Evolutionary conservation across 1,140 invertebrate genomes (phyloP).

Genomic region (Mizuhopecten yessoensis): DNA sequence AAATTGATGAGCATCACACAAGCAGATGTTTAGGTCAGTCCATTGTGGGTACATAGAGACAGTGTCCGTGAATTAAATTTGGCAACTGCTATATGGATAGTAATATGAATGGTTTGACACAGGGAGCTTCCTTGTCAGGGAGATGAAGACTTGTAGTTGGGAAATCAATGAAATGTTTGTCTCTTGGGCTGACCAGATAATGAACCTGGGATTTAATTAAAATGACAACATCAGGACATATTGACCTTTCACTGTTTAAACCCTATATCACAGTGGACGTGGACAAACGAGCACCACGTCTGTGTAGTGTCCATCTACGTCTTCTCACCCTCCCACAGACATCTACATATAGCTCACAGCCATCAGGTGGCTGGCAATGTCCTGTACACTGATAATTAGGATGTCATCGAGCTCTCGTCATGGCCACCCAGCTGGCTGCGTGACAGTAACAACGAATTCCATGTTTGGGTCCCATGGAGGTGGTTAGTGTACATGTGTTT

Average conservation of each 20-base stretch:
- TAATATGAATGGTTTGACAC: background rate
- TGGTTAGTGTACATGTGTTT: background rate
- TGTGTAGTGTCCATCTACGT: background rate
- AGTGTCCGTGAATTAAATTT: background rate
- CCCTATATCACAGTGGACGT: background rate
- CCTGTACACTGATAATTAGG: background rate
- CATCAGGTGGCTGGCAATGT: background rate
- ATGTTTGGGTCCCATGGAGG: background rate
- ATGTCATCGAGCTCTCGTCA: background rate
- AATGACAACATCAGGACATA: constrained; percentile 23
- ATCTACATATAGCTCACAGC: background rate
- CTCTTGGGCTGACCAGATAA: background rate
- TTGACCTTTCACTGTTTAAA: background rate
- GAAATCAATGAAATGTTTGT: constrained; percentile 20
- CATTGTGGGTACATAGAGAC: background rate
- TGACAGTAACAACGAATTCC: no score
- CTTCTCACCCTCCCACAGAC: background rate
- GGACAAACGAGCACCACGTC: background rate
- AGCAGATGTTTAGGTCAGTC: background rate
- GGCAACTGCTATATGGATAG: background rate
- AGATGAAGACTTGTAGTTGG: background rate
- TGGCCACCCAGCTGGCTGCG: no score
- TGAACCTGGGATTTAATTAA: constrained; percentile 34
- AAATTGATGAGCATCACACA: background rate
- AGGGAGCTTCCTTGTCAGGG: background rate